Conservation (phyloP, 64 coral and sea anemone species). For the Montipora sp. region DNA sequence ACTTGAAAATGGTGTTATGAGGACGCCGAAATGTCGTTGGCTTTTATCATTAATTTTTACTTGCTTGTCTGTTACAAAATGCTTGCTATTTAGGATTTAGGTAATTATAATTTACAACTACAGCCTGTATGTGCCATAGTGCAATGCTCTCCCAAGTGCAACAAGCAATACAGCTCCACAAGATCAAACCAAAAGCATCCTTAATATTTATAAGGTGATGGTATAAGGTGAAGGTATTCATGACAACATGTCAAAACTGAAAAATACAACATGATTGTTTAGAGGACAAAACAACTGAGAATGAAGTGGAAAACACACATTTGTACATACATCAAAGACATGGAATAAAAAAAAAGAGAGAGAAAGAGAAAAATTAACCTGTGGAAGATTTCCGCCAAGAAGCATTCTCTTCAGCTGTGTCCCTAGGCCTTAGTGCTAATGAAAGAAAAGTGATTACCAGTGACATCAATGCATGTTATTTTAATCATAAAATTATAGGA, state of each 20-base stretch:
- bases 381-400: conserved; percentile 86
- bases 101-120: too few relatives aligned
- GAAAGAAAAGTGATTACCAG: conserved; percentile 59
- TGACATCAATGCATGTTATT: neutral
- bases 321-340: neutral
- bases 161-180: too few relatives aligned
- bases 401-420: conserved; percentile 92
- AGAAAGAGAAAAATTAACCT: conserved; percentile 77
- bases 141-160: too few relatives aligned
- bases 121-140: too few relatives aligned
- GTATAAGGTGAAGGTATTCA: too few relatives aligned
- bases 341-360: conserved; percentile 73
- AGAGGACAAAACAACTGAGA: neutral
- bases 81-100: too few relatives aligned
- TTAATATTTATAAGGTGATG: too few relatives aligned
- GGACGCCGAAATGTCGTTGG: too few relatives aligned
- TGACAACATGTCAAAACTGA: neutral
- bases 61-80: too few relatives aligned
- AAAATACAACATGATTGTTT: neutral
- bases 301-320: neutral
- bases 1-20: too few relatives aligned
- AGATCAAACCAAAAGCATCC: too few relatives aligned
- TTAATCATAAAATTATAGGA: neutral
- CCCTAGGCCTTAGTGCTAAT: conserved; percentile 91
- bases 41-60: too few relatives aligned